Evolutionary conservation across 2,888 invertebrate genomes (phyloP).

Genomic region (Neoaliturus tenellus): DNA sequence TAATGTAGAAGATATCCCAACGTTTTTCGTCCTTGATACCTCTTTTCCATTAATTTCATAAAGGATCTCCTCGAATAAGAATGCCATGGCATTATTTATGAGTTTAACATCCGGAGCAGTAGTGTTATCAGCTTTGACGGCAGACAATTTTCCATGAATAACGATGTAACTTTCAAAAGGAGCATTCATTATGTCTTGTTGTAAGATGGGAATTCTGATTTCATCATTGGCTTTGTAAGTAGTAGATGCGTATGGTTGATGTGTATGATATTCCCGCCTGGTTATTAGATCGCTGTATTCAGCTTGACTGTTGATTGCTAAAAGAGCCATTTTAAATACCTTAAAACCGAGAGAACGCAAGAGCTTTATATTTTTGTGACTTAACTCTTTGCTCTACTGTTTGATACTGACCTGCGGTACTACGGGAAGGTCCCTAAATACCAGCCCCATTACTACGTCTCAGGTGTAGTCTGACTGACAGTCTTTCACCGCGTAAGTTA

Average conservation of each 20-base stretch:
- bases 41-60: slow-evolving; percentile 11
- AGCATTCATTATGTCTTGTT: not conserved
- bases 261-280: not conserved
- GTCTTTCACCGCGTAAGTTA: not conserved
- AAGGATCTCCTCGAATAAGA: slow-evolving; percentile 12
- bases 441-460: not conserved
- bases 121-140: not conserved
- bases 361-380: not conserved
- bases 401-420: not conserved
- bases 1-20: not conserved
- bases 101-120: not conserved
- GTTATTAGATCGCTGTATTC: not conserved
- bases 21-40: not conserved
- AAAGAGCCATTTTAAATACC: not conserved
- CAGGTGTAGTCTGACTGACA: not conserved
- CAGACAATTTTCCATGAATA: not conserved
- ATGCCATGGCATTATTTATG: slow-evolving; percentile 6
- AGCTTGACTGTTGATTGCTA: not conserved
- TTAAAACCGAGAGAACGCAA: not conserved
- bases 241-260: slow-evolving; percentile 13
- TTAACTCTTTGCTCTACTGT: not conserved
- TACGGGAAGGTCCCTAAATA: not conserved
- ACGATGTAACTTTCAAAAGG: not conserved
- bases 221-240: slow-evolving; percentile 14
- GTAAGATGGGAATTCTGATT: not conserved